phyloP scores from a whole-genome alignment of 2,888 invertebrate genomes.

The Rhingia campestris region DNA sequence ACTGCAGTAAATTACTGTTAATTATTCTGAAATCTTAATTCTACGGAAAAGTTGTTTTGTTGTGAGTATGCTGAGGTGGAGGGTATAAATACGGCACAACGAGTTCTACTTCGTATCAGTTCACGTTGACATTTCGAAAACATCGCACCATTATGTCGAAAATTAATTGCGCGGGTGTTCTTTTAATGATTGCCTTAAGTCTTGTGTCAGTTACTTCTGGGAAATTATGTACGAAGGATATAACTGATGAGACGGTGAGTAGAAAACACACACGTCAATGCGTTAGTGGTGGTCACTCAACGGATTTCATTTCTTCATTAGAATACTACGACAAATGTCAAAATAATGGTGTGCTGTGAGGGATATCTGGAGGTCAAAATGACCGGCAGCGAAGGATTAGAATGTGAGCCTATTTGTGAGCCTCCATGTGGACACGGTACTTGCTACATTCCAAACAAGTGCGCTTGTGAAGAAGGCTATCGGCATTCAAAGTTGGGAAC shows the following conservation, averaged over 20 bases:
- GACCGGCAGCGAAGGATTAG: background rate
- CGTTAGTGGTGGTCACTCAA: background rate
- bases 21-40: no score
- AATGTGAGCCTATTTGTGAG: background rate
- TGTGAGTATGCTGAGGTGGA: no score
- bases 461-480: background rate
- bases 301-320: background rate
- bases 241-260: background rate
- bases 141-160: no score
- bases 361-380: background rate
- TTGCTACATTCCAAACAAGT: background rate
- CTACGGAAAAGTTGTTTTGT: no score
- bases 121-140: no score
- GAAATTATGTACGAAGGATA: background rate
- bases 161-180: no score
- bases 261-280: background rate
- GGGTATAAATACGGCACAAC: no score
- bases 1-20: no score
- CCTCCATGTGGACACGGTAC: background rate
- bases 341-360: background rate
- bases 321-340: background rate
- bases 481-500: background rate
- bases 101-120: no score
- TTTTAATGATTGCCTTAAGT: no score
- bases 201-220: no score